These are phyloP conservation scores for Spodoptera exigua DNA, from an alignment of 2,888 invertebrate genomes.

Conservation along the genomic window DNA sequence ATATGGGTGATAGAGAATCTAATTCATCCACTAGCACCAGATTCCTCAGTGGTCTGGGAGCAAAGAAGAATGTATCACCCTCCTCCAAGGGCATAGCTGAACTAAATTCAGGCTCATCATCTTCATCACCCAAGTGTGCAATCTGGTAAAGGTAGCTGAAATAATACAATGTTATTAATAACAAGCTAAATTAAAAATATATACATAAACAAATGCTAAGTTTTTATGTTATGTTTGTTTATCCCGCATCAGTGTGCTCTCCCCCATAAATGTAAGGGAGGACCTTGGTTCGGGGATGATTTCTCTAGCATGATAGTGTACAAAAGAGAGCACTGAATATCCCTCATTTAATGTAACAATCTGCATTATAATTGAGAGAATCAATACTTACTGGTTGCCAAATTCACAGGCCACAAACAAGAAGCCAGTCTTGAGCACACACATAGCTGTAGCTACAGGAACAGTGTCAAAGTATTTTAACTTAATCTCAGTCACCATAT, in stretches of 20 bases:
- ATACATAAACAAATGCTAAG: no score
- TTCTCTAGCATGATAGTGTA: conserved; percentile 79
- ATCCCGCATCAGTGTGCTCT: conserved; percentile 90
- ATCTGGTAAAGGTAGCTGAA: conserved; percentile 98
- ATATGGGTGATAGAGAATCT: conserved; percentile 98
- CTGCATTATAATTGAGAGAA: conserved; percentile 51
- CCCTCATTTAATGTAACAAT: conserved; percentile 46
- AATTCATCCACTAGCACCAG: conserved; percentile 98
- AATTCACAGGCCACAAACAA: conserved; percentile 99
- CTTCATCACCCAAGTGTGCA: conserved; percentile 99
- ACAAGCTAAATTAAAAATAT: no score
- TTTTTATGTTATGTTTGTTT: conserved; percentile 62
- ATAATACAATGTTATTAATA: conserved; percentile 25
- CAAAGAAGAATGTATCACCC: conserved; percentile 99
- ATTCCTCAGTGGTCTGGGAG: conserved; percentile 97
- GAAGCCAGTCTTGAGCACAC: conserved; percentile 99
- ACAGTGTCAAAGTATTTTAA: conserved; percentile 99
- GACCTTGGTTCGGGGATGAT: conserved; percentile 91
- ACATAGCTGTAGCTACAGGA: conserved; percentile 98
- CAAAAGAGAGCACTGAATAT: conserved; percentile 69
- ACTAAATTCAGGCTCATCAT: conserved; percentile 99
- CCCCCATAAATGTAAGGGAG: conserved; percentile 82
- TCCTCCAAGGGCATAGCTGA: conserved; percentile 99
- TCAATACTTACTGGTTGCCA: conserved; percentile 99
- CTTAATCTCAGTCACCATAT: conserved; percentile 99